Evolutionary conservation across 2,113 vertebrate genomes (phyloP), one percentile per base, ranked within the genome.

Genomic region (Ptilonorhynchus violaceus): DNA sequence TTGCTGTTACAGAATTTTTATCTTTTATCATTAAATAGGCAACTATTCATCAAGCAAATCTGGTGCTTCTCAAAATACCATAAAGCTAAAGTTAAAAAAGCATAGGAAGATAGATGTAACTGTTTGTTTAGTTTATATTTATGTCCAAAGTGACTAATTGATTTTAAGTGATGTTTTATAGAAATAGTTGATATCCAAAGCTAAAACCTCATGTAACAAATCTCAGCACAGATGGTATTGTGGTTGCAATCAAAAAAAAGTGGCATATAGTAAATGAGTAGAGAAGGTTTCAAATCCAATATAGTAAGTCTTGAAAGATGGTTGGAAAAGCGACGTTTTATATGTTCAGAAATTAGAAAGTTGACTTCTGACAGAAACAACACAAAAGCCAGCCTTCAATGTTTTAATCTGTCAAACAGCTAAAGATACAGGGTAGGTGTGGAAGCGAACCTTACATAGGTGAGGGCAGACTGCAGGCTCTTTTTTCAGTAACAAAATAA

Each of bases 211-310:
- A 46, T 63, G 79, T 44, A 88, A 80, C 33, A 93, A 93, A 94
- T 95, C 89, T 92, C 86, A 95, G 88, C 92, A 95, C 96, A 96
- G 96, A 96, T 94, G 96, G 92, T 91, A 91, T 92, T 97, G 91
- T 86, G 68, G 83, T 95, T 88, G 76, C 55, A 95, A 92, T 86
- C 41, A 70, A 85, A 84, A 74, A 95, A 90, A 90, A 58, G 53
- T 95, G 68, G 28, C 63, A 86, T 39, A 39, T 15, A 95, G 59
- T 84, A 92, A 88, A 93, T 70, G 85, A 91, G 42, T 58, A 63
- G 68, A 58, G 62, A 62, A 73, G 25, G 21, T 77, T 95, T 96
- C 55, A 77, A 84, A 92, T 84, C 55, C 64, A 77, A n/a, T 91
- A 80, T 50, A 92, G 35, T 42, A 76, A 92, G 44, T 37, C 28